These are phyloP conservation scores for Ciconia maguari DNA, from an alignment of 2,113 vertebrate genomes.

Conservation along the genomic window DNA sequence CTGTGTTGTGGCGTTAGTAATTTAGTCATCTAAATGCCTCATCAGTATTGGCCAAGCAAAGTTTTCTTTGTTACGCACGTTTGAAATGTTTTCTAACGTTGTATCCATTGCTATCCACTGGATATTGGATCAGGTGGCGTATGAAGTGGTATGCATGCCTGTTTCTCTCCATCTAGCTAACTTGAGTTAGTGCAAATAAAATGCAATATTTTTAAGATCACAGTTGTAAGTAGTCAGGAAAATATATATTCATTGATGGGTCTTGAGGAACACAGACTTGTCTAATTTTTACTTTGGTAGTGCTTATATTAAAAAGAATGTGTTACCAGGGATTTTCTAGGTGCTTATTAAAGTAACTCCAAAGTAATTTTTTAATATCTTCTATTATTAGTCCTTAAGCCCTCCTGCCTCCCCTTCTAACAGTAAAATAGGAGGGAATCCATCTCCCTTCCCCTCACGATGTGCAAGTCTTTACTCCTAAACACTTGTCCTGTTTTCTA, in stretches of 20 bases:
- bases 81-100: accelerated
- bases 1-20: too few relatives aligned
- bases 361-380: neutral
- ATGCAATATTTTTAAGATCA: neutral
- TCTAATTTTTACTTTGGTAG: neutral
- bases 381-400: neutral
- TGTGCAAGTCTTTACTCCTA: neutral
- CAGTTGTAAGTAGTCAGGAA: neutral
- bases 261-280: neutral
- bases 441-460: neutral
- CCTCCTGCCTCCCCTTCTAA: neutral
- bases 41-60: neutral
- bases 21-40: neutral
- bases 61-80: neutral
- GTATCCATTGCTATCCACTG: accelerated
- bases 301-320: neutral
- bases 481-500: neutral
- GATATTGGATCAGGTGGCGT: neutral
- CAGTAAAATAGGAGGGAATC: neutral
- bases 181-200: neutral
- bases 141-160: accelerated
- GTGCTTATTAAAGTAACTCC: neutral
- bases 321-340: neutral
- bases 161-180: neutral
- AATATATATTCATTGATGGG: neutral